Base-by-base conservation (phyloP, 2,888 invertebrate species). In the Lochmaea capreae region DNA sequence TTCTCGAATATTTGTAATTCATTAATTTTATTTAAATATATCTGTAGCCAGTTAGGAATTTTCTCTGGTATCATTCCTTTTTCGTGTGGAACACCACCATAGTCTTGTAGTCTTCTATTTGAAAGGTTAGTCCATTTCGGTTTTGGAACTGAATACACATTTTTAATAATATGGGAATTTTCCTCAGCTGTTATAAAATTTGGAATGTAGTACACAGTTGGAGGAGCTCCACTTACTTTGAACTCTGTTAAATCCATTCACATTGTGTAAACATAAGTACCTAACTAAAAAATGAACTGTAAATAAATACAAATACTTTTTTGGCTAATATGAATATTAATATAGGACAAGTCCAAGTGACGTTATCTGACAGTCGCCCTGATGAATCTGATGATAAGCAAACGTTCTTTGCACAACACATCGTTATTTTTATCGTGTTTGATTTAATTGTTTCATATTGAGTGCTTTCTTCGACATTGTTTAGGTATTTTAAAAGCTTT, bases 111-210 rank as follows among this genome's bases (percentile, higher is more conserved):
- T 77, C 98, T 91, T 78, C 99, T 90, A 85, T 97, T 94, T 22
- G 94, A 92, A 57, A 99, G 89, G 84, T 95, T 95, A 1, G 97
- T 97, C 99, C 99, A 99, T 88, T 97, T 97, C 10, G 98, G 98
- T 82, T 92, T 95, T 1, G 99, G 98, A 11, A 93, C 92, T 54
- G 89, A 88, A 83, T 95, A 93, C 33, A 98, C 92, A 79, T 92
- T 90, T 49, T 91, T 89, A 63, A 97, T 83, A 76, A 99, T 91
- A 33, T 89, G 86, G 67, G 89, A 87, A 85, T 96, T 94, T 84
- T 96, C 95, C 57, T 90, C 90, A 77, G 89, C 87, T 1, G 92
- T 92, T 80, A 98, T 93, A 86, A 96, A 98, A 82, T 97, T 92
- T 14, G 97, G 93, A 87, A 98, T 90, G 87, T 98, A 98, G 85